Conservation (phyloP, 2,888 invertebrate species). For the Tenthredo scrophulariae region DNA sequence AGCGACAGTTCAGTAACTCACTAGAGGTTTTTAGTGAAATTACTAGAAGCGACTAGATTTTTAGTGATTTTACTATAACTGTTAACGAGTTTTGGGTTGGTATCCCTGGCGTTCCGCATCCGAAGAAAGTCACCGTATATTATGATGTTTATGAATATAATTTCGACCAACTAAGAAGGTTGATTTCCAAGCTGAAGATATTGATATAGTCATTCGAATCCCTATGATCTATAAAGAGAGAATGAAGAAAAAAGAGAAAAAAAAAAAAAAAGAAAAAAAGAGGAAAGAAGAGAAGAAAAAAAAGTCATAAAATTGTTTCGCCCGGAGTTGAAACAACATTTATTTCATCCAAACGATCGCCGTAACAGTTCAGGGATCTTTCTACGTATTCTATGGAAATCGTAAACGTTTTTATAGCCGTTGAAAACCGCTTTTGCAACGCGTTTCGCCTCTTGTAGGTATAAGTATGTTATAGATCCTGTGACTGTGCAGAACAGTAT, state of each 20-base stretch:
- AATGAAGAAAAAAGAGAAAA: not conserved
- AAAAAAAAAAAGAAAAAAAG: not conserved
- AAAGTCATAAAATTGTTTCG: not conserved
- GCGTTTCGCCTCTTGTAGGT: not conserved
- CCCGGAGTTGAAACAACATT: slow-evolving; percentile 13
- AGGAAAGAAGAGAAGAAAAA: not conserved
- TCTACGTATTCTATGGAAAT: slow-evolving; percentile 53
- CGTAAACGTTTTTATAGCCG: slow-evolving; percentile 39
- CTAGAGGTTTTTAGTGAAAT: too few relatives aligned
- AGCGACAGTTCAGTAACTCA: too few relatives aligned
- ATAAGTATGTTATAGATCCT: not conserved
- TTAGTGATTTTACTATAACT: too few relatives aligned
- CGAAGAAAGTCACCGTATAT: too few relatives aligned
- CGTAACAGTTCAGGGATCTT: not conserved
- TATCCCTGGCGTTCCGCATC: too few relatives aligned
- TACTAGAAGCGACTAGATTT: too few relatives aligned
- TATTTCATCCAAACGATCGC: slow-evolving; percentile 8
- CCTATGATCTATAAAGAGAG: not conserved
- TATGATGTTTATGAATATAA: not conserved
- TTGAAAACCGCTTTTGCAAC: slow-evolving; percentile 20
- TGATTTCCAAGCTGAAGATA: slow-evolving; percentile 21
- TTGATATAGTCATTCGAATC: not conserved
- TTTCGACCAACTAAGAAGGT: not conserved
- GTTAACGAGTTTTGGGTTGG: too few relatives aligned
- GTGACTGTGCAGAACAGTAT: not conserved